A percentile compares a stretch with the other conserved stretches of the same genome.
These are phyloP conservation scores for Australoheros scitulus DNA, from an alignment of 2,113 vertebrate genomes.

Conservation along the genomic window DNA sequence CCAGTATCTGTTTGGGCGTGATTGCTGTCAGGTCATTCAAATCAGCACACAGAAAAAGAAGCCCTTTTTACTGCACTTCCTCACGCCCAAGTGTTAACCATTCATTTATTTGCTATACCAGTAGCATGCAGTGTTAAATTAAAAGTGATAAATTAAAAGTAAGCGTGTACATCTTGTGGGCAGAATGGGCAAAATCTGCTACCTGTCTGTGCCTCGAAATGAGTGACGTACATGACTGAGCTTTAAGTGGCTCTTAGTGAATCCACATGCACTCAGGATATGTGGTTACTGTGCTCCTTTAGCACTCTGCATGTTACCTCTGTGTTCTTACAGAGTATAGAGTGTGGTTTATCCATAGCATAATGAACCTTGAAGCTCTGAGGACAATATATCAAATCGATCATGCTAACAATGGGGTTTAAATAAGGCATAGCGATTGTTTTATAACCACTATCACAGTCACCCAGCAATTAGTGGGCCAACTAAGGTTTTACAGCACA, in stretches of 20 bases:
- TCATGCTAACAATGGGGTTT: slow-evolving; percentile 13
- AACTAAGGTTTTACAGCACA: neutral
- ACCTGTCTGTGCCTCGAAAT: slow-evolving; percentile 13
- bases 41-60: slow-evolving; percentile 52
- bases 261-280: slow-evolving; percentile 1
- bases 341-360: neutral
- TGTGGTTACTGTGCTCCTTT: neutral
- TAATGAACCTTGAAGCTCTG: neutral
- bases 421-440: slow-evolving; percentile 5
- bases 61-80: neutral
- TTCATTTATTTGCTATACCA: slow-evolving; percentile 35
- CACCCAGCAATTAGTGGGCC: neutral
- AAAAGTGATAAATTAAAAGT: neutral
- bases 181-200: slow-evolving; percentile 24
- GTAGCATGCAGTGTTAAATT: neutral
- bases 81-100: slow-evolving; percentile 8
- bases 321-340: neutral
- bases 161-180: neutral
- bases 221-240: slow-evolving; percentile 15
- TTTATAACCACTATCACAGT: neutral
- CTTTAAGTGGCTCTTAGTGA: slow-evolving; percentile 24
- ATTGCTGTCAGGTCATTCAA: slow-evolving; percentile 75
- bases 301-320: neutral
- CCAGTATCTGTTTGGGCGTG: slow-evolving; percentile 49
- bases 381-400: slow-evolving; percentile 11